phyloP scores from a whole-genome alignment of 30 jellyfish, hydroid and myxozoan genomes.

The Pseudorhiza aurosa region DNA sequence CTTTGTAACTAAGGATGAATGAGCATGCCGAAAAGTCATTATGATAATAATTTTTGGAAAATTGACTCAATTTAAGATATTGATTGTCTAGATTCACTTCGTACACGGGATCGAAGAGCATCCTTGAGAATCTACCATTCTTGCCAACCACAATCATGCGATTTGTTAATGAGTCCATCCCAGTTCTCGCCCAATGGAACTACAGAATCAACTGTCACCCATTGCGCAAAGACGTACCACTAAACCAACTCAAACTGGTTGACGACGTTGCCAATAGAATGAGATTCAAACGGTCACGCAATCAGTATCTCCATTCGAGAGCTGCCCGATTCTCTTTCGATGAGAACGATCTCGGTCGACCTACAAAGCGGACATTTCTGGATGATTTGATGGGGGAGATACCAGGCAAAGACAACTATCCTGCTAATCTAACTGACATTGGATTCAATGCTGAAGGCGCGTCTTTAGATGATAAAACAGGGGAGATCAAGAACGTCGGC shows the following conservation, averaged over 20 bases:
- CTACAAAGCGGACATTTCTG: conserved; percentile 36
- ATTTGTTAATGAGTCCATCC: conserved; percentile 64
- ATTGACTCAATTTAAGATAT: no score
- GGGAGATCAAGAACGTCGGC: conserved; percentile 63
- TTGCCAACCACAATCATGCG: conserved; percentile 94
- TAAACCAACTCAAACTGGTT: conserved; percentile 55
- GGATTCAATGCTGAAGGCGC: conserved; percentile 79
- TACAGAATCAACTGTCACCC: conserved; percentile 88
- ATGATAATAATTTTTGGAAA: no score
- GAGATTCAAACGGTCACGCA: conserved; percentile 46
- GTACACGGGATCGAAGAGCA: conserved; percentile 82
- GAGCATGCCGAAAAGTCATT: no score
- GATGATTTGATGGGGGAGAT: conserved; percentile 91
- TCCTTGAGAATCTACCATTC: conserved; percentile 82
- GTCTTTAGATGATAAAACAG: conserved; percentile 42
- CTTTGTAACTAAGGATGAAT: no score
- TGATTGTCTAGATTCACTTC: conserved; percentile 76
- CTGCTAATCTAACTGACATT: conserved; percentile 57
- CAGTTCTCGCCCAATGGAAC: conserved; percentile 96
- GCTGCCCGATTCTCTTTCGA: conserved; percentile 86
- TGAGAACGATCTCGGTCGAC: conserved; percentile 44
- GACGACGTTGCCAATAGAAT: conserved; percentile 88
- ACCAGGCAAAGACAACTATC: conserved; percentile 95
- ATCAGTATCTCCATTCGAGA: conserved; percentile 61
- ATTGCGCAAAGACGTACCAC: conserved; percentile 72